Percentiles rank a stretch among this genome's conserved stretches.
These are phyloP conservation scores for Caenorhabditis remanei DNA, from an alignment of 1,140 invertebrate species.

Conservation along the genomic window DNA sequence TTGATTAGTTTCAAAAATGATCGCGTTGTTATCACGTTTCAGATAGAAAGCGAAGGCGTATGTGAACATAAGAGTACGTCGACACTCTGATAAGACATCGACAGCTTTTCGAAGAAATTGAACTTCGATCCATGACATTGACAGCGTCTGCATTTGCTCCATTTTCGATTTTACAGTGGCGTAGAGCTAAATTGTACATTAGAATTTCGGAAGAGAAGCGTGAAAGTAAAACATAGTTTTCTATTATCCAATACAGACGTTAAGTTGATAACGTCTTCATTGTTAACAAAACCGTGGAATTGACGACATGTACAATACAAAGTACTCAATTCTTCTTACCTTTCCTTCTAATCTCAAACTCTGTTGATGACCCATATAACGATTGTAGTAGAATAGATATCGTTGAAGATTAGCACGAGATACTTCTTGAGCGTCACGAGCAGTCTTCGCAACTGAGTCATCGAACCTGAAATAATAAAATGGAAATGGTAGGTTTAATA, in stretches of 20 bases:
- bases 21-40: conserved; percentile 96
- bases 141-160: conserved; percentile 97
- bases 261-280: no score
- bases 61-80: conserved; percentile 98
- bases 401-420: conserved; percentile 91
- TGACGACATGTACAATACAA: no score
- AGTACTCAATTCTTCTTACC: conserved; percentile 73
- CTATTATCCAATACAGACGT: no score
- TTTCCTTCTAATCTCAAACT: conserved; percentile 97
- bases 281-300: no score
- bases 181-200: conserved; percentile 57
- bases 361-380: conserved; percentile 99
- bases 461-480: conserved; percentile 55
- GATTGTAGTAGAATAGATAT: conserved; percentile 98
- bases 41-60: conserved; percentile 99
- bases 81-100: conserved; percentile 95
- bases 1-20: conserved; percentile 99
- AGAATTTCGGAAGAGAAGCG: no score
- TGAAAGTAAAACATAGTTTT: no score
- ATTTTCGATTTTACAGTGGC: conserved; percentile 91
- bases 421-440: conserved; percentile 78
- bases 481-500: no score
- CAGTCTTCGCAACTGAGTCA: conserved; percentile 61
- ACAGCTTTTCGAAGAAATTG: conserved; percentile 97
- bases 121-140: conserved; percentile 99